Base-by-base conservation (phyloP, 2,797 vertebrate species). In the Valencia hispanica region DNA sequence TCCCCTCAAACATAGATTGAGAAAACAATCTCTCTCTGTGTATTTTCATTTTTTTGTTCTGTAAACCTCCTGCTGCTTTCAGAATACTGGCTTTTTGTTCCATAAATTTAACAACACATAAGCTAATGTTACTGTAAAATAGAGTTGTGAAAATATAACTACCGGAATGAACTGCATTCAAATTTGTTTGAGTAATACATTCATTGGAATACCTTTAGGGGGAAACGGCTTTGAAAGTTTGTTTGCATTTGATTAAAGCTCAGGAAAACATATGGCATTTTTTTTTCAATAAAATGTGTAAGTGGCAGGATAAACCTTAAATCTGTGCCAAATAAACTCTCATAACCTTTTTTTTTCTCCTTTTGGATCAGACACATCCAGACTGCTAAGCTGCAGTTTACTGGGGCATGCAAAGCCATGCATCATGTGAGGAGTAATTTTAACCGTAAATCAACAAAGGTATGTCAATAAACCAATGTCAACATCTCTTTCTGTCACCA, bases 1-100 rank as follows among this genome's bases (percentile, higher is more conserved):
- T 86, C 91, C 89, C 84, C 85, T 86, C 74, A 81, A 89, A 90
- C 86, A 82, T 68, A 82, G 68, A 91, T 59, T 86, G 85, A 86
- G 80, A 83, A 90, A 89, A 92, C 88, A 89, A 85, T 87, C 80
- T 87, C 63, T 81, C 78, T 88, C 71, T 83, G 34, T 85, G 65
- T 55, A 78, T 84, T 80, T 86, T 72, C 39, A 32, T 74, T 83
- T 73, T 25, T 32, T 8, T 73, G 72, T 50, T 51, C 82, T 76
- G 66, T 48, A 73, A 77, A 32, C 68, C 27, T 72, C 75, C 68
- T 57, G 17, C 79, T 79, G 73, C 39, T 82, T 43, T 65, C 47
- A n/a, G 36, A 74, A 51, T 32, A 10, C 59, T 14, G 9, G 36
- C 34, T 61, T 63, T 66, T 73, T 79, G 39, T 51, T 78, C 9